phyloP scores from a whole-genome alignment of 2,797 vertebrate species.

The Sebastes trivittatus region DNA sequence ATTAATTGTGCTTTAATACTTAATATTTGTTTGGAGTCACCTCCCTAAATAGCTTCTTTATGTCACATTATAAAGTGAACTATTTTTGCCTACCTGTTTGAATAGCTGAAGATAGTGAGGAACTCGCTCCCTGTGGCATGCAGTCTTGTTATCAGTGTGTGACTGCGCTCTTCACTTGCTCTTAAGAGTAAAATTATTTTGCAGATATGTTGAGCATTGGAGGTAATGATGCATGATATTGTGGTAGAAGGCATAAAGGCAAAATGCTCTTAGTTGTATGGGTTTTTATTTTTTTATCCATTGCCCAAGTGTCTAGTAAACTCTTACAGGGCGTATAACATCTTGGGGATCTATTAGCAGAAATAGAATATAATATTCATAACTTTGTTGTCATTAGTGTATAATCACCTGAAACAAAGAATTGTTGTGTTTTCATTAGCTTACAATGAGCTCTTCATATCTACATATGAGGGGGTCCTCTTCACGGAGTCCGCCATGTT shows the following conservation, averaged over 20 bases:
- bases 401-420: no score
- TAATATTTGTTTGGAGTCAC: background rate
- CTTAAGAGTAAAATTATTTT: background rate
- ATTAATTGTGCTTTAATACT: background rate
- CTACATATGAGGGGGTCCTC: no score
- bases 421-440: no score
- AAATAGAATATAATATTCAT: no score
- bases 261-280: background rate
- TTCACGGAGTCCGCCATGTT: no score
- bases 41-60: background rate
- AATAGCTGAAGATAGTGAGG: background rate
- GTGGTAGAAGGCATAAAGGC: background rate
- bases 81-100: background rate
- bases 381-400: no score
- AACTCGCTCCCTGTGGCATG: background rate
- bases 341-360: no score
- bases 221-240: background rate
- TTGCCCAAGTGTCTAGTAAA: background rate
- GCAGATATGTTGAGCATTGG: background rate
- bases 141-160: background rate
- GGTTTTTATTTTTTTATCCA: background rate
- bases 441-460: no score
- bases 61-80: background rate
- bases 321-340: background rate
- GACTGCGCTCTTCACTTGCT: background rate